Base-by-base conservation (phyloP, 2,113 vertebrate species). In the Tretioscincus oriximinensis region DNA sequence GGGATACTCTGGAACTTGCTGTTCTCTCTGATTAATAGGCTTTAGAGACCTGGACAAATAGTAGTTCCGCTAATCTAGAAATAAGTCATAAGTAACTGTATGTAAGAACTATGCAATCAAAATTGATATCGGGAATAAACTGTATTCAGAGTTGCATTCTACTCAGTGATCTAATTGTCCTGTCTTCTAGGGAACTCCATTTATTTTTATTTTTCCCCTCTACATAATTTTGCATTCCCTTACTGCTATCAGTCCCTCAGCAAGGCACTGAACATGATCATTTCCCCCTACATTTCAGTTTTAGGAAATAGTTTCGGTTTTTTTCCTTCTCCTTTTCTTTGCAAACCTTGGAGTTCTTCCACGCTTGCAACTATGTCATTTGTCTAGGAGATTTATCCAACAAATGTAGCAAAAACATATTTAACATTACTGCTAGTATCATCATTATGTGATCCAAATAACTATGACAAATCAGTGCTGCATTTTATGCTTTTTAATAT, bases 391-490 rank as follows among this genome's bases (percentile, higher is more conserved):
- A 14, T 66, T 66, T 81, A 60, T 22, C 49, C 29, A 66, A 35
- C n/a, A 12, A 58, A 67, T 67, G 64, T 54, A 18, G 63, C 61
- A 81, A 31, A 65, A 47, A 29, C 21, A 26, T 45, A 67, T 86
- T 89, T 81, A 29, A 61, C 81, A 87, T 85, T 88, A 88, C 85
- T 88, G 88, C 79, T 92, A 89, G 91, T 92, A 82, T 87, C 89
- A 90, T 87, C 91, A 88, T 88, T 35, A 14, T 69, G 74, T 61
- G 81, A 85, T 84, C 61, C 45, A 69, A 81, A 81, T 69, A n/a
- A 54, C 78, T 90, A 91, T 89, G 87, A 92, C 75, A 89, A 91
- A 88, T 85, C 80, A 87, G 84, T 87, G n/a, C 90, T 84, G 92
- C 82, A 88, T 91, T 54, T 80, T 83, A 81, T 65, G 88, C 82